phyloP scores from a whole-genome alignment of 2,888 invertebrate genomes.

The Athalia circularis region DNA sequence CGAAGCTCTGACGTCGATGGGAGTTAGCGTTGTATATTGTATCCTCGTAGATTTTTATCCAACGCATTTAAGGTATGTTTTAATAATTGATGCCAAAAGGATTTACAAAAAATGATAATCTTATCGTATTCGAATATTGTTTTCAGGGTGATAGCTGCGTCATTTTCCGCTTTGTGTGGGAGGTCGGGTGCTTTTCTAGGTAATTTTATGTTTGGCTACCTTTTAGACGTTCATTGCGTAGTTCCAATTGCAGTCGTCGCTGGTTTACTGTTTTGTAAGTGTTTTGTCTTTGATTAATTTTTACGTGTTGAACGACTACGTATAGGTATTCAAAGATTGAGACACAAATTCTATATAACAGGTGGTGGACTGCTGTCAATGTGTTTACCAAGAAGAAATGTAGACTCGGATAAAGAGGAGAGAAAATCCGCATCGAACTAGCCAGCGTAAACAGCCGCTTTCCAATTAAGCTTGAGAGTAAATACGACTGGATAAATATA shows the following conservation, averaged over 20 bases:
- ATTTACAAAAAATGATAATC: conserved; percentile 39
- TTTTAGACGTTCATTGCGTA: conserved; percentile 86
- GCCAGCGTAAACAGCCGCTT: background rate
- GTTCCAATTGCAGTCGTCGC: conserved; percentile 83
- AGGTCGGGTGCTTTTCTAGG: conserved; percentile 85
- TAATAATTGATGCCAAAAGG: conserved; percentile 5
- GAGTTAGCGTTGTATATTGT: conserved; percentile 86
- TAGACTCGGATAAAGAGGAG: background rate
- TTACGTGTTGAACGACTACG: background rate
- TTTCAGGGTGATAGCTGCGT: conserved; percentile 85
- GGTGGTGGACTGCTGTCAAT: conserved; percentile 84
- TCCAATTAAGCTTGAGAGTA: background rate
- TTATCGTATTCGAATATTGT: conserved; percentile 18
- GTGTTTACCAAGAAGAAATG: conserved; percentile 77
- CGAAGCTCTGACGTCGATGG: conserved; percentile 86
- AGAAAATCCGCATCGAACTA: background rate
- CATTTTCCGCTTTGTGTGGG: conserved; percentile 84
- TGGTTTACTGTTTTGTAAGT: conserved; percentile 83
- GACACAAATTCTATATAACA: conserved; percentile 70
- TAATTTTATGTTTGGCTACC: conserved; percentile 85
- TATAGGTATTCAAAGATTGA: background rate
- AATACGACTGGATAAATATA: background rate
- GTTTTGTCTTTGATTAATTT: conserved; percentile 43
- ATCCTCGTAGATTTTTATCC: conserved; percentile 88
- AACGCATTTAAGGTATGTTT: conserved; percentile 83